Evolutionary conservation across 2,113 vertebrate species (phyloP), one percentile per base, ranked within the genome.

Genomic region (Boulengeromyrus knoepffleri): DNA sequence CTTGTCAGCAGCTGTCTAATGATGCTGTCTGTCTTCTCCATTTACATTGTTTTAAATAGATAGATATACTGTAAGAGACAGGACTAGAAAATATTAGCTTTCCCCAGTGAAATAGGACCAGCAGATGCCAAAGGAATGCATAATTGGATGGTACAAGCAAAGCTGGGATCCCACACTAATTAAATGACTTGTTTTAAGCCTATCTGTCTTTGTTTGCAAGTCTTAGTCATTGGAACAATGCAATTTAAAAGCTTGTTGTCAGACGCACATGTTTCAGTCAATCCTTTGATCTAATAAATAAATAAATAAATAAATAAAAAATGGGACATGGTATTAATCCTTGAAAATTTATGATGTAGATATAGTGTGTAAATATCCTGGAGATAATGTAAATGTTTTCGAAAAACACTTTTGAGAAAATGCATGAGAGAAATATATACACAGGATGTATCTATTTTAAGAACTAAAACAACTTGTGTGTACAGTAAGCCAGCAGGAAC

Each of bases 1-100:
- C 95, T 96, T 94, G 93, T 96, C 95, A 95, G 93, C 96, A 91
- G 94, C 94, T 91, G 94, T 95, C 96, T 96, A 97, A 97, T 96
- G 96, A 96, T 96, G 96, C 95, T 96, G 96, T 96, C 95, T 95
- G 95, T 95, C 95, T 95, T 92, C 92, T 94, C 95, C 96, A 96
- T 97, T 96, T 97, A 96, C 95, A 94, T 96, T 96, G 94, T 94
- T 95, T 96, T 96, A 96, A 96, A 96, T 94, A 95, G 96, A 96
- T 95, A 95, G 95, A 95, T 96, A 95, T 95, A 96, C 95, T 96
- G 96, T 96, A 96, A 91, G 94, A 96, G 95, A 95, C 95, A 91
- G 39, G 95, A 94, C 94, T 95, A 93, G 93, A 95, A 93, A 96
- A 95, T 95, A 95, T 96, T 94, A 95, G 95, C 95, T 95, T 90